Conservation (phyloP, 2,888 invertebrate genomes). For the Dryadula phaetusa region DNA sequence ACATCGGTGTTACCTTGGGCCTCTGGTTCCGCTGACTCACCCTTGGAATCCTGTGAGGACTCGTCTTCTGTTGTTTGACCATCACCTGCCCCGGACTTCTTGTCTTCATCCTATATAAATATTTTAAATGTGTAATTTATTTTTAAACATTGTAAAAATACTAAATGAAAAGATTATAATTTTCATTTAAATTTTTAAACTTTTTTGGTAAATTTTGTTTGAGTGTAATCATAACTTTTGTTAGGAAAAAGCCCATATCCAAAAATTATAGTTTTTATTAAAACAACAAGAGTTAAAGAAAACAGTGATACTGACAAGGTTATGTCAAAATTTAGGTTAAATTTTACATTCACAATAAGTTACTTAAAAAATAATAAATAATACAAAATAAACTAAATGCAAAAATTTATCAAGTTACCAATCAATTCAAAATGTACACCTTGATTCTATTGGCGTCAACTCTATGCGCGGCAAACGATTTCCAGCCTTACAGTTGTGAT, state of each 20-base stretch:
- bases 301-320: neutral
- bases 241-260: too few species aligned
- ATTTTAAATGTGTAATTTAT: neutral
- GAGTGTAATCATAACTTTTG: too few species aligned
- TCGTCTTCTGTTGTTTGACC: conserved; percentile 81
- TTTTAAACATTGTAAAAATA: neutral
- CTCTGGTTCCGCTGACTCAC: conserved; percentile 65
- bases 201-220: neutral
- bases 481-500: conserved; percentile 56
- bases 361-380: conserved; percentile 22
- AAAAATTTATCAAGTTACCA: conserved; percentile 37
- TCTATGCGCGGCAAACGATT: conserved; percentile 47
- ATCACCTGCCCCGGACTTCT: conserved; percentile 77
- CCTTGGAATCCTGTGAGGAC: conserved; percentile 83
- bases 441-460: conserved; percentile 41
- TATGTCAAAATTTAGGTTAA: too few species aligned
- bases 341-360: neutral
- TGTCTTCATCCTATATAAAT: conserved; percentile 76
- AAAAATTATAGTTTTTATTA: neutral
- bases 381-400: conserved; percentile 24
- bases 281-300: neutral
- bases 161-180: too few species aligned
- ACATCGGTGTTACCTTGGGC: conserved; percentile 75
- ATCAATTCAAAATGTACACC: conserved; percentile 45
- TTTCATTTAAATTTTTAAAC: neutral